These are phyloP conservation scores for Omphaloscelis lunosa DNA, from an alignment of 2,888 invertebrate genomes.

Conservation along the genomic window DNA sequence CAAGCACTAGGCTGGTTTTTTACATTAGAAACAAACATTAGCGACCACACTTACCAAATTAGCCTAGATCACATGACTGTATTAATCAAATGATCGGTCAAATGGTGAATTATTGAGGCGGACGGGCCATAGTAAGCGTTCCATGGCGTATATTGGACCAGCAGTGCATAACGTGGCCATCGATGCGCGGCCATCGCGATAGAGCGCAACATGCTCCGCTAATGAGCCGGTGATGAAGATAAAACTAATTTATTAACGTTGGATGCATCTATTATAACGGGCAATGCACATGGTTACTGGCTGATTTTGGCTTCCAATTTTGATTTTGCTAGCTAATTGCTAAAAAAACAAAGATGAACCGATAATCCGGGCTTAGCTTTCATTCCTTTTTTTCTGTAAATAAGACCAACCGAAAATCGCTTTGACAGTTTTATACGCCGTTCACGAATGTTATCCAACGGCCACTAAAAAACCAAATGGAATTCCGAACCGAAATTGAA, in stretches of 20 bases:
- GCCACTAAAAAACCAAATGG: slow-evolving; percentile 63
- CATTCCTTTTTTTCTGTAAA: slow-evolving; percentile 24
- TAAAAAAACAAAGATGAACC: not conserved
- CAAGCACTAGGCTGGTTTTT: too few species aligned
- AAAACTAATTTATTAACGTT: slow-evolving; percentile 82
- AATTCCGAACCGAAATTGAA: slow-evolving; percentile 61
- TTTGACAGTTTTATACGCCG: slow-evolving; percentile 54
- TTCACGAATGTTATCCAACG: slow-evolving; percentile 59
- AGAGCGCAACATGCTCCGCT: slow-evolving; percentile 81
- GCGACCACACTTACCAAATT: slow-evolving; percentile 4
- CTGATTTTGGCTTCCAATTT: slow-evolving; percentile 1
- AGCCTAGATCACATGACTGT: slow-evolving; percentile 12
- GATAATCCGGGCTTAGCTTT: not conserved
- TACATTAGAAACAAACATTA: not conserved
- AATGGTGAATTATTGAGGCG: slow-evolving; percentile 54
- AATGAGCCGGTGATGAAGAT: slow-evolving; percentile 85
- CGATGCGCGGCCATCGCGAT: slow-evolving; percentile 76
- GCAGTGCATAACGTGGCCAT: slow-evolving; percentile 68
- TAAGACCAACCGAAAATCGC: slow-evolving; percentile 46
- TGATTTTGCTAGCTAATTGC: not conserved
- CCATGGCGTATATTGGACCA: slow-evolving; percentile 50
- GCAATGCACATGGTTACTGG: slow-evolving; percentile 40
- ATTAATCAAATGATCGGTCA: slow-evolving; percentile 48
- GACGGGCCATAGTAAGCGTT: slow-evolving; percentile 45
- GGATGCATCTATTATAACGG: slow-evolving; percentile 65